phyloP scores from a whole-genome alignment of 1,140 invertebrate species.

The Meloidogyne floridensis region DNA sequence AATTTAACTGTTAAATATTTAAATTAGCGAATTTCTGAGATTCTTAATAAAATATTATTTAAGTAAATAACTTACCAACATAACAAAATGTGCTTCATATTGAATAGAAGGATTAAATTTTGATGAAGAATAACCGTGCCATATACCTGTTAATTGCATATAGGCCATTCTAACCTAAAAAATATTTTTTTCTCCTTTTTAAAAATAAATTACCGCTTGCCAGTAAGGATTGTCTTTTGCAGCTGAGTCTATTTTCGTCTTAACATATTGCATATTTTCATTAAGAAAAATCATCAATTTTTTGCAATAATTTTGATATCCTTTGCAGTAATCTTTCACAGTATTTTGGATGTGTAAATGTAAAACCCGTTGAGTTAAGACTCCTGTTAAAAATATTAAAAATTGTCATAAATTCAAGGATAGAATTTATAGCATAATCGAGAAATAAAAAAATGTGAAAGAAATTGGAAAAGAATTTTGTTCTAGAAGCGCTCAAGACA shows the following conservation, averaged over 20 bases:
- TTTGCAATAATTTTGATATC: constrained; percentile 58
- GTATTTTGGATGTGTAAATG: constrained; percentile 53
- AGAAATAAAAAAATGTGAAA: too few species aligned
- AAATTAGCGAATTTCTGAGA: background rate
- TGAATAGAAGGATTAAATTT: constrained; percentile 33
- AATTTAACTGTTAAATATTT: constrained; percentile 59
- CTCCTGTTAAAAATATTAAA: constrained; percentile 26
- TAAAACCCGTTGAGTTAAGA: constrained; percentile 48
- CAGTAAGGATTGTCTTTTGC: constrained; percentile 61
- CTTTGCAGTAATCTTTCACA: constrained; percentile 56
- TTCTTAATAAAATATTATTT: too few species aligned
- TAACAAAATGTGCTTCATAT: constrained; percentile 68
- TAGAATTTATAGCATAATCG: background rate
- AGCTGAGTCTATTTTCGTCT: constrained; percentile 44
- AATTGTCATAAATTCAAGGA: background rate
- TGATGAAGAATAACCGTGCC: constrained; percentile 67
- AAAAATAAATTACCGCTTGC: constrained; percentile 39
- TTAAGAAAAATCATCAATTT: constrained; percentile 50
- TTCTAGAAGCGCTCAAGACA: too few species aligned
- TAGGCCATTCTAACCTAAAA: constrained; percentile 68
- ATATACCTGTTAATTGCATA: constrained; percentile 69
- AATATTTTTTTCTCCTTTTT: background rate
- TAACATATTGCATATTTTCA: constrained; percentile 58
- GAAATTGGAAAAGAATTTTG: too few species aligned
- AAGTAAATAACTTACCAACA: constrained; percentile 49